A percentile compares a stretch with the other conserved stretches of the same genome.
These are phyloP conservation scores for Sinocyclocheilus anshuiensis DNA, from an alignment of 2,113 vertebrate species.

Conservation along the genomic window DNA sequence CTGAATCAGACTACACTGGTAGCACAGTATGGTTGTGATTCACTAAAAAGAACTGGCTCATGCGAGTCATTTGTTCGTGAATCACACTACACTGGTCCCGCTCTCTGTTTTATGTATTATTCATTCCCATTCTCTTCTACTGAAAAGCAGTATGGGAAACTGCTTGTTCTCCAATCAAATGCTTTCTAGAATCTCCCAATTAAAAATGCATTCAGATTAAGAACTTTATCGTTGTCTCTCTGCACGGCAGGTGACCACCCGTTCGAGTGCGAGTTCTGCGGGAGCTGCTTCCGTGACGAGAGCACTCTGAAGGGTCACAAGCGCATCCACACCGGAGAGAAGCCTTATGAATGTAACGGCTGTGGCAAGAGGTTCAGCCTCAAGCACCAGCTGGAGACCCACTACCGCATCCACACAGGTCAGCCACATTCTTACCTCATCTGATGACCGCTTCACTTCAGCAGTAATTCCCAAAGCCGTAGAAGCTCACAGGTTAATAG, in stretches of 20 bases:
- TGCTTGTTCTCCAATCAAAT: not conserved
- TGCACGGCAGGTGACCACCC: constrained; percentile 88
- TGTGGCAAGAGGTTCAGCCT: constrained; percentile 99
- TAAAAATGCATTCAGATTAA: not conserved
- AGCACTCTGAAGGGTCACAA: constrained; percentile 97
- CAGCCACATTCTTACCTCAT: constrained; percentile 43
- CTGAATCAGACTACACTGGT: not conserved
- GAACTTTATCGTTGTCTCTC: not conserved
- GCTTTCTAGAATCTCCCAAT: not conserved
- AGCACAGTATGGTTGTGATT: not conserved
- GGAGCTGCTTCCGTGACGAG: constrained; percentile 97
- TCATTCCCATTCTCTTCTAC: not conserved
- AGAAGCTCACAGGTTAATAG: constrained; percentile 11
- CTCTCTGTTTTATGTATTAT: not conserved
- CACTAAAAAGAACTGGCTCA: not conserved
- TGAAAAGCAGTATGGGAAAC: not conserved
- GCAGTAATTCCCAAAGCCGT: not conserved
- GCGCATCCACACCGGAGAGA: constrained; percentile 94
- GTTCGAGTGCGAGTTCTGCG: constrained; percentile 97
- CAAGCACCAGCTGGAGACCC: constrained; percentile 98
- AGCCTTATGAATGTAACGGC: constrained; percentile 93
- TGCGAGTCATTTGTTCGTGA: not conserved
- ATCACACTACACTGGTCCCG: not conserved
- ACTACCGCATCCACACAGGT: constrained; percentile 98
- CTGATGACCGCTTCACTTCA: not conserved